Evolutionary conservation across 2,888 invertebrate species (phyloP).

Genomic region (Coronaproctus castanopsis): DNA sequence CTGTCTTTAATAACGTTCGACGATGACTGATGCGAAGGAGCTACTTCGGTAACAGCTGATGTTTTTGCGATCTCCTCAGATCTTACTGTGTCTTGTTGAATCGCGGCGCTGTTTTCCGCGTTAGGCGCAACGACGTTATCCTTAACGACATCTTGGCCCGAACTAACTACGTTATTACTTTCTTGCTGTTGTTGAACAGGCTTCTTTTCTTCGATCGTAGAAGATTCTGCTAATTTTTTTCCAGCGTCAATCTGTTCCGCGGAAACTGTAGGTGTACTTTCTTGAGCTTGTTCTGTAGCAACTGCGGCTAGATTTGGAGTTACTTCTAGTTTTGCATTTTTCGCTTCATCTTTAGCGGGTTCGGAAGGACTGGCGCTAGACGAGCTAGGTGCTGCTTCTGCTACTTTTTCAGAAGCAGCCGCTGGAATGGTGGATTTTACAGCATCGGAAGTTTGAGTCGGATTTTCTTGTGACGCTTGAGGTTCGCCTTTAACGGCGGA

Average conservation of each 20-base stretch:
- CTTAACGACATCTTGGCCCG: not conserved
- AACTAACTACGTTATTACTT: not conserved
- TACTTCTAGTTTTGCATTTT: not conserved
- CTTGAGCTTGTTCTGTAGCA: no score
- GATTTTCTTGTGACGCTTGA: not conserved
- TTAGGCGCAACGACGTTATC: not conserved
- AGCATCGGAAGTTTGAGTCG: not conserved
- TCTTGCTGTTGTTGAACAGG: not conserved
- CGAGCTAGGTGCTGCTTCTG: not conserved
- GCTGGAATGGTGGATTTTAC: slow-evolving; percentile 4
- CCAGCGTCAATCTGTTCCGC: not conserved
- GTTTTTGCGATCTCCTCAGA: not conserved
- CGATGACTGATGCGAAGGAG: not conserved
- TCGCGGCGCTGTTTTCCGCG: not conserved
- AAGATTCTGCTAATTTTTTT: not conserved
- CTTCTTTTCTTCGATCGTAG: not conserved
- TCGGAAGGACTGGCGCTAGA: not conserved
- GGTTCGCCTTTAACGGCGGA: not conserved
- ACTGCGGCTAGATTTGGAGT: not conserved
- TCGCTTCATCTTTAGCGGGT: not conserved
- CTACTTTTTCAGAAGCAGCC: not conserved
- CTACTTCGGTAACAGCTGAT: no score
- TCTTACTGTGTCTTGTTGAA: not conserved
- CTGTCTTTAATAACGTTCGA: not conserved
- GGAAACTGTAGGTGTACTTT: not conserved